Evolutionary conservation across 1,140 invertebrate species (phyloP).

Genomic region (Brachionus koreanus): DNA sequence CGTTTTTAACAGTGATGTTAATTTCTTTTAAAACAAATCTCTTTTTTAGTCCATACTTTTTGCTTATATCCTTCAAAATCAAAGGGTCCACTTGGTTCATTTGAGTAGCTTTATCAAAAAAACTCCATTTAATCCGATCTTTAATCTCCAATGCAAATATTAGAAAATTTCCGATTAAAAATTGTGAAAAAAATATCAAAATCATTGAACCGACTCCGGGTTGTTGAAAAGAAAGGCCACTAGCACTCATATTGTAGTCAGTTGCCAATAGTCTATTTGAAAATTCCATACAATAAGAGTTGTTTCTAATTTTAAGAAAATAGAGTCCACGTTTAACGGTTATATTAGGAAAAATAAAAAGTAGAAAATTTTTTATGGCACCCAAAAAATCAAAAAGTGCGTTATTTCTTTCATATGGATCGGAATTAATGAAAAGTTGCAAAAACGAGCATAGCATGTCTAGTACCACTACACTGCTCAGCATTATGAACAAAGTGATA

Average conservation of each 20-base stretch:
- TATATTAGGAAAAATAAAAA: conserved; percentile 3
- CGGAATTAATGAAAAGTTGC: background rate
- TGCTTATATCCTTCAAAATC: background rate
- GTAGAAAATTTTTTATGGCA: background rate
- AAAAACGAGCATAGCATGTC: conserved; percentile 26
- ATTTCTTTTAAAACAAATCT: background rate
- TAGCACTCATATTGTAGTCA: background rate
- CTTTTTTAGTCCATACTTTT: conserved; percentile 16
- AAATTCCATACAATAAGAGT: background rate
- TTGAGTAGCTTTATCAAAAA: background rate
- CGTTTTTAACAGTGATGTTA: background rate
- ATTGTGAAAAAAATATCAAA: conserved; percentile 1
- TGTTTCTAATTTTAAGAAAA: conserved; percentile 8
- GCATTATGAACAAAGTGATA: conserved; percentile 1
- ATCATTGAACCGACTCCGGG: conserved; percentile 8
- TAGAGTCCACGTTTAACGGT: conserved; percentile 21
- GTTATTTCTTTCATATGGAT: background rate
- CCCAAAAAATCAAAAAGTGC: background rate
- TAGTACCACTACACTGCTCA: background rate
- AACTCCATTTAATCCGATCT: background rate
- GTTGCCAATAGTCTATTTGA: background rate
- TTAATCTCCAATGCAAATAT: background rate
- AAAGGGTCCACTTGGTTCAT: background rate
- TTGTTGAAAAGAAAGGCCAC: background rate
- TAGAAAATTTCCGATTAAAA: conserved; percentile 7